These are phyloP conservation scores for Petrocephalus microphthalmus DNA, from an alignment of 2,113 vertebrate genomes.

Conservation along the genomic window DNA sequence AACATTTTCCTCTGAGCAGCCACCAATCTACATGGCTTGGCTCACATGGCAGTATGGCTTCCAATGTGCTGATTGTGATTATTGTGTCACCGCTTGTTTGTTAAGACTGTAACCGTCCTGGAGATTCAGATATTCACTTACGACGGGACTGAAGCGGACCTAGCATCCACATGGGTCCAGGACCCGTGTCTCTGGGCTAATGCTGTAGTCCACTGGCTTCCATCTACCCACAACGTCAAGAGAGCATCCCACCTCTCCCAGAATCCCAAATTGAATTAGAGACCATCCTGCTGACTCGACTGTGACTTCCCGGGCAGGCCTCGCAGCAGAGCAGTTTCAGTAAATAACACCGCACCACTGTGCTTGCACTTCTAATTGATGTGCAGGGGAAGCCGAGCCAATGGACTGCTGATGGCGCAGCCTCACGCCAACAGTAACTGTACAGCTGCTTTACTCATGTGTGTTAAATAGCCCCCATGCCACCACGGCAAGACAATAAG, in stretches of 20 bases:
- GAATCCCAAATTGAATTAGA: slow-evolving; percentile 20
- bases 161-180: background rate
- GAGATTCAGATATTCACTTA: background rate
- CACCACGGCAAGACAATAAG: background rate
- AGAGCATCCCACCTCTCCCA: background rate
- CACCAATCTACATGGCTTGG: background rate
- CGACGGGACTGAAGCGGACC: background rate
- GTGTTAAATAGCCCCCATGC: background rate
- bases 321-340: background rate
- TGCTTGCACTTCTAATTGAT: background rate
- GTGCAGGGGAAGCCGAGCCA: background rate
- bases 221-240: background rate
- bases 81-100: background rate
- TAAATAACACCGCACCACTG: background rate
- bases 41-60: background rate
- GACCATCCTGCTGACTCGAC: slow-evolving; percentile 1
- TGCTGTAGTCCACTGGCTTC: background rate
- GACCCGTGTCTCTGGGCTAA: background rate
- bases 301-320: background rate
- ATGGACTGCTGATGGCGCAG: background rate
- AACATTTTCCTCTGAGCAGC: background rate
- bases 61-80: background rate
- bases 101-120: background rate
- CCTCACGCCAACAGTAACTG: background rate
- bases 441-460: background rate